Base-by-base conservation (phyloP, 2,797 vertebrate species). In the Microcaecilia unicolor region DNA sequence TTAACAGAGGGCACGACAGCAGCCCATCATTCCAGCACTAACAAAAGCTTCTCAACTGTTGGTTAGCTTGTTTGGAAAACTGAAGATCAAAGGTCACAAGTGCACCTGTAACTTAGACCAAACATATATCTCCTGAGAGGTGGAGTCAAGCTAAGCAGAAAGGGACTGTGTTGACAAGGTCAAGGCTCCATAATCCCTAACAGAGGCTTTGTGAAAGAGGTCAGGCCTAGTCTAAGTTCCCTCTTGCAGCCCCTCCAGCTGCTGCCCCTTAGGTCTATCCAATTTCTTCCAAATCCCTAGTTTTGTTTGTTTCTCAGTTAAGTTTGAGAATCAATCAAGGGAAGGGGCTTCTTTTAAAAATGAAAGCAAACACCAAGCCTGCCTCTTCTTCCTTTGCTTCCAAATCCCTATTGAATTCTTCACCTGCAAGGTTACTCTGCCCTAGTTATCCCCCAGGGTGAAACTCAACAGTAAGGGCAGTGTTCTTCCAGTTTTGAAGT, bases 21-120 rank as follows among this genome's bases (percentile, higher is more conserved):
- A 3, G 16, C 15, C 34, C 38, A 23, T 18, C 31, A 27, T 33
- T 33, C 17, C 18, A 26, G 23, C 27, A 18, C 18, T 29, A 24
- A 26, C 37, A 29, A 21, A 33, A 30, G 18, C 25, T 28, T 37
- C 25, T 28, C 6, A 12, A 34, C 25, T 21, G 15, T 13, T 18
- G 17, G 36, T 32, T 41, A 36, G 17, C 36, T 32, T 41, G 36
- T 70, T 70, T 44, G 36, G 41, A 44, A 50, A 44, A 47, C 29
- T 8, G 36, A 21, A 34, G 57, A 75, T 74, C 64, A 84, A 67
- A 83, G 74, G 70, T 75, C 65, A 74, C 39, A 61, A 53, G 37
- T 61, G 71, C 81, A 85, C 80, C 82, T 84, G 81, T 49, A 55
- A 38, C 55, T 40, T 52, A 84, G 74, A 76, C 77, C 71, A 85